A percentile compares a stretch with the other conserved stretches of the same genome.
phyloP scores from a whole-genome alignment of 2,888 invertebrate species.

The Rhingia campestris region DNA sequence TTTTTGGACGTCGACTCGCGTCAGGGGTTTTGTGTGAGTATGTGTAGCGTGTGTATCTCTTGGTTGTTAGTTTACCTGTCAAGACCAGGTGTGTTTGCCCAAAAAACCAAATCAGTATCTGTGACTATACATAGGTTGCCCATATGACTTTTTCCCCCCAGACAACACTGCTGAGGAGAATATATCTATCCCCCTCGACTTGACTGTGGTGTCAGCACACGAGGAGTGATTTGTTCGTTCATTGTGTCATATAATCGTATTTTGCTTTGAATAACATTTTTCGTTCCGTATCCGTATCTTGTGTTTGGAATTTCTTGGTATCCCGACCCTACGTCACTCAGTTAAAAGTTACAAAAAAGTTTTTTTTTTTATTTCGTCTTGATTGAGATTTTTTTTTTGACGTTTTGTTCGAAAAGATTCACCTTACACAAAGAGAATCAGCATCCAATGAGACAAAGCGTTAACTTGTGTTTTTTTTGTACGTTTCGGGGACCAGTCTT shows the following conservation, averaged over 20 bases:
- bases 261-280: slow-evolving; percentile 55
- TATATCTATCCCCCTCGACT: slow-evolving; percentile 12
- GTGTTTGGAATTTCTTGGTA: slow-evolving; percentile 46
- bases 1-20: slow-evolving; percentile 56
- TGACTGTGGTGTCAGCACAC: slow-evolving; percentile 6
- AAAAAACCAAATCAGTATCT: slow-evolving; percentile 17
- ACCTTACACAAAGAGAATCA: slow-evolving; percentile 56
- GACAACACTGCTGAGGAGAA: slow-evolving; percentile 17
- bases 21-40: slow-evolving; percentile 38
- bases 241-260: slow-evolving; percentile 63
- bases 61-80: slow-evolving; percentile 62
- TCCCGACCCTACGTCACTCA: slow-evolving; percentile 65
- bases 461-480: neutral
- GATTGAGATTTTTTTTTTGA: slow-evolving; percentile 3
- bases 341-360: slow-evolving; percentile 48
- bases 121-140: neutral
- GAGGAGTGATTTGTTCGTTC: slow-evolving; percentile 59
- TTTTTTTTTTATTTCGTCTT: slow-evolving; percentile 15
- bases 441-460: neutral
- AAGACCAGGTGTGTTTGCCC: slow-evolving; percentile 61
- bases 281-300: slow-evolving; percentile 50
- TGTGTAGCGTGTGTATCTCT: slow-evolving; percentile 23
- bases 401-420: slow-evolving; percentile 36
- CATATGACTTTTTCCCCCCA: slow-evolving; percentile 44
- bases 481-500: neutral